Evolutionary conservation across 1,140 invertebrate species (phyloP).

Genomic region (Bombus affinis): DNA sequence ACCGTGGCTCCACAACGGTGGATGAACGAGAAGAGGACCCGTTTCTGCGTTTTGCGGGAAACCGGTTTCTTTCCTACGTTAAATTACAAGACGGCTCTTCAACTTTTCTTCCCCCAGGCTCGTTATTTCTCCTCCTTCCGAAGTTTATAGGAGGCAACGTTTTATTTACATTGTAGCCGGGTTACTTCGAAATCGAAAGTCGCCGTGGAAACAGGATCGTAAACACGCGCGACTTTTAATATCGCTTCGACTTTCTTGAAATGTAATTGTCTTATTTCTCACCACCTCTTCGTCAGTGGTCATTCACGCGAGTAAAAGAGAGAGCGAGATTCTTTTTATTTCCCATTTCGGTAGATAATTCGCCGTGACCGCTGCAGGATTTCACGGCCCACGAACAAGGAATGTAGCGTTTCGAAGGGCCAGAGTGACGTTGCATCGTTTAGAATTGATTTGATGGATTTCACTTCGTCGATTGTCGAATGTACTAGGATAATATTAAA

Average conservation of each 20-base stretch:
- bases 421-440: not conserved
- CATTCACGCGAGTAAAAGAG: not conserved
- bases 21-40: slow-evolving; percentile 32
- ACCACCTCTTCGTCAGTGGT: too few relatives aligned
- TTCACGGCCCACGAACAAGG: slow-evolving; percentile 32
- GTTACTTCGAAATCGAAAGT: slow-evolving; percentile 44
- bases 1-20: slow-evolving; percentile 24
- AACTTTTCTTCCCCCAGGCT: slow-evolving; percentile 51
- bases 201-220: slow-evolving; percentile 35
- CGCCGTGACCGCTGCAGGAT: slow-evolving; percentile 10
- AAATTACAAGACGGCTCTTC: slow-evolving; percentile 67
- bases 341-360: slow-evolving; percentile 16
- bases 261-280: slow-evolving; percentile 44
- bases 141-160: slow-evolving; percentile 42
- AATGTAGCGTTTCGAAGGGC: slow-evolving; percentile 9
- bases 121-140: slow-evolving; percentile 32
- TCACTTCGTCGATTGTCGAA: too few relatives aligned
- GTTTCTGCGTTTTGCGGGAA: slow-evolving; percentile 75
- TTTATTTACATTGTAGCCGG: slow-evolving; percentile 50
- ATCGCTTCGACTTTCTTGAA: slow-evolving; percentile 17
- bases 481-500: not conserved
- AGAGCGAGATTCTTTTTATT: not conserved
- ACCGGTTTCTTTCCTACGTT: slow-evolving; percentile 73
- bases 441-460: not conserved
- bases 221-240: slow-evolving; percentile 33